phyloP scores from a whole-genome alignment of 2,888 invertebrate genomes.

The Drosophila rellima region DNA sequence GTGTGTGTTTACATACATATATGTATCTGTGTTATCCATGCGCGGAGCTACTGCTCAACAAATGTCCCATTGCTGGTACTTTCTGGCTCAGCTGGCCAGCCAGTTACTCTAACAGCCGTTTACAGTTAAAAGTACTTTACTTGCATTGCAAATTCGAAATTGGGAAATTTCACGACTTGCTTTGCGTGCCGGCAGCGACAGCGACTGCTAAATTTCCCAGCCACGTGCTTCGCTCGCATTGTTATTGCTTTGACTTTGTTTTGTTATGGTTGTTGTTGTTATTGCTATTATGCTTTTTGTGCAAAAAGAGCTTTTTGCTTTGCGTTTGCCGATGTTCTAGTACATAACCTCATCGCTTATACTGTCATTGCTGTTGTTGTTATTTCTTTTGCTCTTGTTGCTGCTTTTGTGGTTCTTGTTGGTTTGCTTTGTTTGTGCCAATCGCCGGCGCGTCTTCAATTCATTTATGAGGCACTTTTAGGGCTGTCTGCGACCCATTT shows the following conservation, averaged over 20 bases:
- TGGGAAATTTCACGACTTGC: slow-evolving; percentile 48
- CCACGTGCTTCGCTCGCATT: slow-evolving; percentile 64
- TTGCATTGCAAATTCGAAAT: slow-evolving; percentile 57
- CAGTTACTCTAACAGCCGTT: slow-evolving; percentile 29
- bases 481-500: slow-evolving; percentile 74
- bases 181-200: slow-evolving; percentile 30
- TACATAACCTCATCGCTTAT: slow-evolving; percentile 56
- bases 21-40: slow-evolving; percentile 38
- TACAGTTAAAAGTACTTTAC: slow-evolving; percentile 36
- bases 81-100: slow-evolving; percentile 36
- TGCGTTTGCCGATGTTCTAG: slow-evolving; percentile 36
- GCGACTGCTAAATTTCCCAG: slow-evolving; percentile 52
- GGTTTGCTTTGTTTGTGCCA: slow-evolving; percentile 25
- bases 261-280: slow-evolving; percentile 16
- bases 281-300: slow-evolving; percentile 36
- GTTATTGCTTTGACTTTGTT: slow-evolving; percentile 34
- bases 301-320: slow-evolving; percentile 50
- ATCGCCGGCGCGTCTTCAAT: slow-evolving; percentile 66
- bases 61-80: slow-evolving; percentile 53
- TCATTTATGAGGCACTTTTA: slow-evolving; percentile 76
- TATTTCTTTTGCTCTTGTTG: slow-evolving; percentile 4
- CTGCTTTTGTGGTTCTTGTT: slow-evolving; percentile 10
- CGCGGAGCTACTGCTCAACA: slow-evolving; percentile 34
- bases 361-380: slow-evolving; percentile 4
- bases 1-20: slow-evolving; percentile 17